A percentile compares a stretch with the other conserved stretches of the same genome.
These are phyloP conservation scores for Eristalis pertinax DNA, from an alignment of 2,888 invertebrate genomes.

Conservation along the genomic window DNA sequence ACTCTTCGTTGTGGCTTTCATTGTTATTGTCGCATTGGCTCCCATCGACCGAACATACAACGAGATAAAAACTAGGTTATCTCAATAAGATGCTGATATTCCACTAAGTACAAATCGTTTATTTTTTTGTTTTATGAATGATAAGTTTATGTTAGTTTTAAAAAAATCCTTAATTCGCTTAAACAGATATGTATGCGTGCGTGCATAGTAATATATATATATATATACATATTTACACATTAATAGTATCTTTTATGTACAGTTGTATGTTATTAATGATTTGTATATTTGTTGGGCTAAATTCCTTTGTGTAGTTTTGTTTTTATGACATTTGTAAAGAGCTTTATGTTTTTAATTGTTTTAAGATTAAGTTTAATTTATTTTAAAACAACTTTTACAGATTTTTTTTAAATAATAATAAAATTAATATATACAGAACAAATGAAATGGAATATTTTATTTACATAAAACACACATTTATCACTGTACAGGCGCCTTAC, in stretches of 20 bases:
- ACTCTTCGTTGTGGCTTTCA: slow-evolving; percentile 87
- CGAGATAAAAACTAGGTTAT: slow-evolving; percentile 47
- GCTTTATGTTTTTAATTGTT: slow-evolving; percentile 34
- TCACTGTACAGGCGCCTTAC: too few relatives aligned
- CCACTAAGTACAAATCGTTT: slow-evolving; percentile 38
- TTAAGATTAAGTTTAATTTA: slow-evolving; percentile 58
- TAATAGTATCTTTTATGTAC: not conserved
- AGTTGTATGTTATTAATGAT: slow-evolving; percentile 4
- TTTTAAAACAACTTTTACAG: slow-evolving; percentile 29
- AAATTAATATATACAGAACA: not conserved
- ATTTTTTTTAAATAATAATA: not conserved
- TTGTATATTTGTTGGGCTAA: slow-evolving; percentile 12
- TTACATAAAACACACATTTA: too few relatives aligned
- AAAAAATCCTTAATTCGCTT: not conserved
- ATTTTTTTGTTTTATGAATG: slow-evolving; percentile 13
- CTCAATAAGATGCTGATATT: slow-evolving; percentile 32
- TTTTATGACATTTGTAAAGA: slow-evolving; percentile 39
- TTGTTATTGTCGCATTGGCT: slow-evolving; percentile 88
- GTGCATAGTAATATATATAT: not conserved
- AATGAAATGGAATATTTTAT: not conserved
- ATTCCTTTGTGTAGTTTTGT: slow-evolving; percentile 40
- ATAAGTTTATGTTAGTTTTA: slow-evolving; percentile 4
- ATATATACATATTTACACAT: slow-evolving; percentile 15
- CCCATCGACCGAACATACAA: slow-evolving; percentile 86
- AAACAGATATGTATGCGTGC: not conserved